Conservation (phyloP, 2,113 vertebrate species). For the Barbus barbus region DNA sequence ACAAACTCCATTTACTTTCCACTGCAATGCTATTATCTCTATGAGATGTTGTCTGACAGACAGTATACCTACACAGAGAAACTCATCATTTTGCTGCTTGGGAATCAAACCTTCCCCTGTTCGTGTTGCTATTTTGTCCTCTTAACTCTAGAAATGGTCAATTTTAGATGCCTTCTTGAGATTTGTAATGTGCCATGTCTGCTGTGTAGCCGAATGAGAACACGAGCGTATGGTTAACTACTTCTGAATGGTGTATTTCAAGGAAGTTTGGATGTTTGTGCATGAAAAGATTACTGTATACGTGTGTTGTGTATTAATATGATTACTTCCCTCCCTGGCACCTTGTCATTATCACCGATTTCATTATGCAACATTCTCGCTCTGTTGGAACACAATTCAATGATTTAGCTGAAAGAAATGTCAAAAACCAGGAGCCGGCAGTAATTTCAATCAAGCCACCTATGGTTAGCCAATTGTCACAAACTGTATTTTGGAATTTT, state of each 20-base stretch:
- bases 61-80: conserved; percentile 63
- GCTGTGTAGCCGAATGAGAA: conserved; percentile 25
- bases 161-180: conserved; percentile 47
- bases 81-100: conserved; percentile 68
- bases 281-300: neutral
- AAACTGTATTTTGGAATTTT: neutral
- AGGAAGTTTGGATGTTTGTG: neutral
- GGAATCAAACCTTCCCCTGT: conserved; percentile 65
- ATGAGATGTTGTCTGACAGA: conserved; percentile 76
- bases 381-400: neutral
- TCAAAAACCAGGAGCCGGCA: neutral
- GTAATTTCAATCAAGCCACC: conserved; percentile 24
- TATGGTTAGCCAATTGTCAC: no score
- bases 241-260: neutral
- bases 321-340: neutral
- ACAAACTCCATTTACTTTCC: conserved; percentile 79
- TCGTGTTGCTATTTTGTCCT: conserved; percentile 51
- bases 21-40: conserved; percentile 76
- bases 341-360: neutral
- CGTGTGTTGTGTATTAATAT: neutral
- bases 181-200: conserved; percentile 48
- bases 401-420: neutral
- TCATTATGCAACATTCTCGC: neutral
- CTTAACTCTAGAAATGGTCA: conserved; percentile 50
- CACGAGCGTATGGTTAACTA: neutral